Percentiles rank a stretch among this genome's conserved stretches.
phyloP scores from a whole-genome alignment of 92 coral and sea anemone genomes.

The Phymanthus crucifer region DNA sequence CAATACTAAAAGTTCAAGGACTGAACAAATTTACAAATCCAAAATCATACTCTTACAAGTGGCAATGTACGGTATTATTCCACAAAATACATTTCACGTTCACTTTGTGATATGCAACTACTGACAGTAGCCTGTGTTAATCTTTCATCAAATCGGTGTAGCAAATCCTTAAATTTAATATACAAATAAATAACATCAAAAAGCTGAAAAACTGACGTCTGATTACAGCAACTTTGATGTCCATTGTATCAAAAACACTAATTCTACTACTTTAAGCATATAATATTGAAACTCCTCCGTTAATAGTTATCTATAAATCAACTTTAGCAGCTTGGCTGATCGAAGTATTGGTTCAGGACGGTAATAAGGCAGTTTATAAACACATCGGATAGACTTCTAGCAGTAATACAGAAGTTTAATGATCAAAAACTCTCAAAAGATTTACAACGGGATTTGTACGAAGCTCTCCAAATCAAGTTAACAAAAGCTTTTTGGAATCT shows the following conservation, averaged over 20 bases:
- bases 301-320: not conserved
- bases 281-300: not conserved
- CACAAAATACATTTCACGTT: not conserved
- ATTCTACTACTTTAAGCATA: not conserved
- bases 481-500: not conserved
- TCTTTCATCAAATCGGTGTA: not conserved
- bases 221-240: not conserved
- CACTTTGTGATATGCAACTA: not conserved
- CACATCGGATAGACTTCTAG: not conserved
- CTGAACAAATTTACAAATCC: too few species aligned
- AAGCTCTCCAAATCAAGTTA: not conserved
- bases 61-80: too few species aligned
- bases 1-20: too few species aligned
- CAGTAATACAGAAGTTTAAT: not conserved
- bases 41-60: too few species aligned
- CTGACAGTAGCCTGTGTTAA: not conserved
- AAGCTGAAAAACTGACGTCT: not conserved
- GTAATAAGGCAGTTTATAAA: not conserved
- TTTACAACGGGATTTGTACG: not conserved
- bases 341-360: not conserved
- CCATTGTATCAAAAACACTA: not conserved
- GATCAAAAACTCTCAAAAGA: not conserved
- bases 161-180: not conserved
- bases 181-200: conserved; percentile 1
- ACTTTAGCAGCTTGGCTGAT: not conserved